phyloP scores from a whole-genome alignment of 1,140 invertebrate genomes.

The Galleria mellonella region DNA sequence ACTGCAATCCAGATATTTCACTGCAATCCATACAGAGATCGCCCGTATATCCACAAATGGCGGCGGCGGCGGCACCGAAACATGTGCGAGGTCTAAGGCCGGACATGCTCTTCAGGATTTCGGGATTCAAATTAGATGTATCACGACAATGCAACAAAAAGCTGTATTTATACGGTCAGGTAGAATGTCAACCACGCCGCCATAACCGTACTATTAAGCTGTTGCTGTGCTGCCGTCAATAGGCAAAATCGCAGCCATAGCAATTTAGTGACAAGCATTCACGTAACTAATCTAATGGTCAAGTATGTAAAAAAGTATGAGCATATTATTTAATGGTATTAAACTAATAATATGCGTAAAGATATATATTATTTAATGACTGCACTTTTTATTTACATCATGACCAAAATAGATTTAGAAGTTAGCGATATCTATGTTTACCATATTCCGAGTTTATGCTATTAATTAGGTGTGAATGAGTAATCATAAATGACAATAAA shows the following conservation, averaged over 20 bases:
- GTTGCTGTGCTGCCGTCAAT: neutral
- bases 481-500: neutral
- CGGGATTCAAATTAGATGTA: constrained; percentile 23
- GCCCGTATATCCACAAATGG: constrained; percentile 24
- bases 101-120: constrained; percentile 40
- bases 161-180: constrained; percentile 15
- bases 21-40: constrained; percentile 59
- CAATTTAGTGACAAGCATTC: constrained; percentile 3
- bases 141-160: constrained; percentile 38
- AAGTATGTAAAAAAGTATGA: neutral
- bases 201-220: neutral
- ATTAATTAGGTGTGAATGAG: too few relatives aligned
- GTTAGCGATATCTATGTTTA: too few relatives aligned
- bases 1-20: constrained; percentile 68
- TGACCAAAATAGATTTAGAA: neutral
- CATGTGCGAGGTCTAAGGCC: constrained; percentile 42
- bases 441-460: too few relatives aligned
- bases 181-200: neutral
- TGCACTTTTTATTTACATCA: neutral
- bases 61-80: constrained; percentile 57
- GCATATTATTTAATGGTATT: neutral
- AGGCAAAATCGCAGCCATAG: constrained; percentile 3
- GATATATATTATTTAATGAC: neutral
- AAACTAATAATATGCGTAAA: neutral
- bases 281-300: too few relatives aligned